Percentiles rank a stretch among this genome's conserved stretches.
Evolutionary conservation across 2,888 invertebrate species (phyloP).

Genomic region (Pachymerium ferrugineum): DNA sequence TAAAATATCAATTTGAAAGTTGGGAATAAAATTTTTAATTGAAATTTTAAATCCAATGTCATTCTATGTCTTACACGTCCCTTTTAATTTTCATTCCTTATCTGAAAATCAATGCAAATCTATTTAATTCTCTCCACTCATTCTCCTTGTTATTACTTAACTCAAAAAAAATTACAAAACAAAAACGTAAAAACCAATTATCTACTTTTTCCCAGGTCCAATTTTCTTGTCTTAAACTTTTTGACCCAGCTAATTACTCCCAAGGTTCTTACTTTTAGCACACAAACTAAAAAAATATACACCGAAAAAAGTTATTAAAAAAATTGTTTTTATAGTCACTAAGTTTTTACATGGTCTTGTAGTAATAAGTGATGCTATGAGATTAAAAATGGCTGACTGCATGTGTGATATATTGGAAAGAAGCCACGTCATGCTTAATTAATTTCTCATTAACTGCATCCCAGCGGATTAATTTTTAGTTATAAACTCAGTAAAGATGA

Average conservation of each 20-base stretch:
- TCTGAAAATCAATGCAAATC: too few species aligned
- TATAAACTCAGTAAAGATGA: neutral
- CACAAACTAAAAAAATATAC: neutral
- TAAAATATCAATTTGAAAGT: too few species aligned
- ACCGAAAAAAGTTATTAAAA: too few species aligned
- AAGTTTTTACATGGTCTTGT: neutral
- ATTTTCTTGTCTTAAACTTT: neutral
- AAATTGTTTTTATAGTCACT: neutral
- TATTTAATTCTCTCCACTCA: too few species aligned
- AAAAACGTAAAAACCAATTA: too few species aligned
- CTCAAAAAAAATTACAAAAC: neutral
- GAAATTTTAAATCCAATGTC: too few species aligned
- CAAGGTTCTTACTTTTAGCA: neutral
- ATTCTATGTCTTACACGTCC: too few species aligned
- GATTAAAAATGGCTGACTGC: neutral
- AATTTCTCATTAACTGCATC: constrained; percentile 2
- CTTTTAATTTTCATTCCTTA: too few species aligned
- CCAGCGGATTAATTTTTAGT: neutral
- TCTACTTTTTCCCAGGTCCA: neutral
- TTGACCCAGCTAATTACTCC: neutral
- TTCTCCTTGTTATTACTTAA: neutral
- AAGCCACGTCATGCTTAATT: constrained; percentile 2
- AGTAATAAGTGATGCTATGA: neutral
- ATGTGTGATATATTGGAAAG: too few species aligned
- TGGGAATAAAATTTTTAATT: too few species aligned